phyloP scores from a whole-genome alignment of 1,140 invertebrate species.

The Gryon sp. region DNA sequence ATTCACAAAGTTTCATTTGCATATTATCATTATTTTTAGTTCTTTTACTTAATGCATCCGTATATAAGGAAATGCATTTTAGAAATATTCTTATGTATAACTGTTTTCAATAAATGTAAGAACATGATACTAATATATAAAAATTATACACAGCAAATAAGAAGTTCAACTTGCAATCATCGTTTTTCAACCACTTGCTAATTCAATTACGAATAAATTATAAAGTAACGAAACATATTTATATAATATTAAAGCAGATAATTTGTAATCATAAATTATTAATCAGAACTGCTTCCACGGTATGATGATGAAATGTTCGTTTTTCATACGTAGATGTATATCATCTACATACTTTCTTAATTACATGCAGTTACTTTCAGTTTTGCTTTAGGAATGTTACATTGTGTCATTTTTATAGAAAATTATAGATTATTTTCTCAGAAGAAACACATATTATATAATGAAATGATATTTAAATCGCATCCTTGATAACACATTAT shows the following conservation, averaged over 20 bases:
- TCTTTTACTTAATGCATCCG: too few relatives aligned
- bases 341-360: conserved; percentile 21
- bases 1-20: too few relatives aligned
- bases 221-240: conserved; percentile 10
- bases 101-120: neutral
- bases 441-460: too few relatives aligned
- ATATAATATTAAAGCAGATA: conserved; percentile 17
- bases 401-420: conserved; percentile 4
- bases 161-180: conserved; percentile 9
- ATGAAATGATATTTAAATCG: too few relatives aligned
- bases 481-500: too few relatives aligned
- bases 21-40: too few relatives aligned
- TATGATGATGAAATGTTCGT: neutral
- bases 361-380: conserved; percentile 11
- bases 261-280: too few relatives aligned
- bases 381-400: conserved; percentile 4
- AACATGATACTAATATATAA: neutral
- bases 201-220: conserved; percentile 7
- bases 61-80: conserved; percentile 16
- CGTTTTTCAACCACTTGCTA: conserved; percentile 10
- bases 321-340: conserved; percentile 5
- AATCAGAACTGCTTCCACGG: too few relatives aligned
- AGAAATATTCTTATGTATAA: conserved; percentile 8
- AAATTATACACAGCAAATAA: conserved; percentile 4
- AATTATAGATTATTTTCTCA: too few relatives aligned